Conservation (phyloP, 1,140 invertebrate genomes). For the Cyclina sinensis region DNA sequence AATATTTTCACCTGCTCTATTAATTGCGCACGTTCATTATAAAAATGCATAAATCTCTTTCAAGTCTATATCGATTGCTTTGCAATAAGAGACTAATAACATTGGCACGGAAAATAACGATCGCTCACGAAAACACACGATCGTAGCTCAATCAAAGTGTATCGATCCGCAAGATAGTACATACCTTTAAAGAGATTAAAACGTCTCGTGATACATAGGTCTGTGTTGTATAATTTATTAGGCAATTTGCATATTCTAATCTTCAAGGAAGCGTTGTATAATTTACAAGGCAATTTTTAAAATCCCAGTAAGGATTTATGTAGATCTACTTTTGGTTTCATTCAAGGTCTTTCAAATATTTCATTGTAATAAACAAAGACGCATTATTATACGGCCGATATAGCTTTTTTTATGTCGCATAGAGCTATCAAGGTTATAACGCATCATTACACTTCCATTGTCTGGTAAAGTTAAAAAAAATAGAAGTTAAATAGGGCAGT, state of each 20-base stretch:
- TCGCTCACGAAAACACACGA: background rate
- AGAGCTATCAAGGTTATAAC: no score
- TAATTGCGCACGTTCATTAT: background rate
- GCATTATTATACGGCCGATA: no score
- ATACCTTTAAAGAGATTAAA: slow-evolving; percentile 1
- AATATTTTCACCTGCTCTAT: background rate
- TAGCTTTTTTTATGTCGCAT: no score
- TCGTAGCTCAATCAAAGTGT: background rate
- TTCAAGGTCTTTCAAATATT: no score
- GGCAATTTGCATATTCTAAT: slow-evolving; percentile 3
- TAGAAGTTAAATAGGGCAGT: no score
- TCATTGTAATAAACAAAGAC: no score
- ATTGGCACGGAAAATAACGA: background rate
- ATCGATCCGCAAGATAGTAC: background rate
- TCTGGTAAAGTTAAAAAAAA: no score
- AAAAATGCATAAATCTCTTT: slow-evolving; percentile 11
- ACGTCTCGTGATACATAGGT: background rate
- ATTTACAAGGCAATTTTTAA: no score
- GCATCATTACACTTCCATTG: no score
- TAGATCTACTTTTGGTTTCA: no score
- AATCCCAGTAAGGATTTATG: no score
- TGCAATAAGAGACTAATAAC: background rate
- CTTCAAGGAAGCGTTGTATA: no score
- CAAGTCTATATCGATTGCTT: background rate
- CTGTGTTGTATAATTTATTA: slow-evolving; percentile 13